Evolutionary conservation across 2,888 invertebrate species (phyloP).

Genomic region (Oeneis ivallda): DNA sequence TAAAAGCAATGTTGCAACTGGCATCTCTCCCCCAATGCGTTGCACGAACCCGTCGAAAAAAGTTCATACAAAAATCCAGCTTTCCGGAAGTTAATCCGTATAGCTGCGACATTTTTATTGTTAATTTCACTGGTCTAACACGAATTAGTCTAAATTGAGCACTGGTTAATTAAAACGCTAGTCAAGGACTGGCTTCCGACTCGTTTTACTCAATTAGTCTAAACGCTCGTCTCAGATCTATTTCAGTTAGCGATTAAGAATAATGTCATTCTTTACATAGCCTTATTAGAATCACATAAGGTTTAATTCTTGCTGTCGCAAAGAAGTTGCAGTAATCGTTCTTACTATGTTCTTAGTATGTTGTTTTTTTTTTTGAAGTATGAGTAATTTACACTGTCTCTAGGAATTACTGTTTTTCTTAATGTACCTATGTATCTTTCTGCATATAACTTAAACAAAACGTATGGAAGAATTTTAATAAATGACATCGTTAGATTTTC

Average conservation of each 20-base stretch:
- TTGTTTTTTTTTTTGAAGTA: not conserved
- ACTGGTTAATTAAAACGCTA: constrained; percentile 11
- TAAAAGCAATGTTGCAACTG: too few relatives aligned
- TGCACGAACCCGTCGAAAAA: too few relatives aligned
- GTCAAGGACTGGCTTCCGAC: constrained; percentile 17
- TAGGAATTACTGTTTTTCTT: not conserved
- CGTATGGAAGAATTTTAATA: too few relatives aligned
- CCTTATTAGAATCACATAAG: not conserved
- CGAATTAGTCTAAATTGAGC: constrained; percentile 22
- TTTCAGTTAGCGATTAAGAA: constrained; percentile 9
- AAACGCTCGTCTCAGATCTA: constrained; percentile 13
- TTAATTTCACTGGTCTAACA: not conserved
- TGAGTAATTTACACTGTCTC: not conserved
- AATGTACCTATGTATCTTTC: not conserved
- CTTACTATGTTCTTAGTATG: not conserved
- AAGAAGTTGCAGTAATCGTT: not conserved
- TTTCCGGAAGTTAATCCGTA: too few relatives aligned
- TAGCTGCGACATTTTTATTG: not conserved
- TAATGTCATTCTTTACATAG: not conserved
- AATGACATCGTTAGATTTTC: too few relatives aligned
- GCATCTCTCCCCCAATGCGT: too few relatives aligned
- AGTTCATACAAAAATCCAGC: too few relatives aligned
- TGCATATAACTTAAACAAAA: too few relatives aligned
- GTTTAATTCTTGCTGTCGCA: not conserved
- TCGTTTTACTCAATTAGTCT: constrained; percentile 26